Base-by-base conservation (phyloP, 64 coral and sea anemone genomes). In the Stichodactyla helianthus region DNA sequence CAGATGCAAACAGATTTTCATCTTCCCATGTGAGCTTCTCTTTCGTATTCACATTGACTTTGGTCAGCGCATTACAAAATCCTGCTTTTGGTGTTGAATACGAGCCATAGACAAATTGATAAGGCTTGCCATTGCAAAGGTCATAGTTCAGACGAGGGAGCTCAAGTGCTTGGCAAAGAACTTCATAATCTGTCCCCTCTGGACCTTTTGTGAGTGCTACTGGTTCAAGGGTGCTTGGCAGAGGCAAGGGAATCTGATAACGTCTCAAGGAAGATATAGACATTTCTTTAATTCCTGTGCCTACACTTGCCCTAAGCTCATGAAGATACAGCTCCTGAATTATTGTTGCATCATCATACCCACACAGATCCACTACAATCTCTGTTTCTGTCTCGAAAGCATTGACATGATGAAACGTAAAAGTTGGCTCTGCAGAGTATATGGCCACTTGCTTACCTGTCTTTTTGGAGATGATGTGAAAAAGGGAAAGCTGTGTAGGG, bases 371-470 rank as follows among this genome's bases (percentile, higher is more conserved):
- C 2, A 97, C 27, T 16, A 91, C 76, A 18, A 79, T 87, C 52
- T 93, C 84, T 15, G 85, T 53, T 50, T 88, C 82, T 80, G 61
- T 64, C 53, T 97, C 95, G 90, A 88, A 97, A 16, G 95, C 95
- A 86, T 97, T 97, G 6, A 97, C 70, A 52, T 89, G 91, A 84
- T 97, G 95, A 86, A 97, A 97, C 59, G 81, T 74, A 60, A 97
- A 91, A 58, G 93, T 91, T 5, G 91, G 95, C 23, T 89, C 85
- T 7, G 86, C 62, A 59, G 86, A 86, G 65, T 91, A 93, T 61
- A 67, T 86, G 51, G 67, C 86, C 26, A 97, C 54, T 3, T 25
- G 54, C 19, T 85, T 61, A 44, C 95, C 91, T 50, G 79, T 90
- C 11, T 88, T 67, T 76, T 87, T 87, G 17, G 83, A 89, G 57